These are phyloP conservation scores for Thymelicus acteon DNA, from an alignment of 2,888 invertebrate genomes.

Conservation along the genomic window DNA sequence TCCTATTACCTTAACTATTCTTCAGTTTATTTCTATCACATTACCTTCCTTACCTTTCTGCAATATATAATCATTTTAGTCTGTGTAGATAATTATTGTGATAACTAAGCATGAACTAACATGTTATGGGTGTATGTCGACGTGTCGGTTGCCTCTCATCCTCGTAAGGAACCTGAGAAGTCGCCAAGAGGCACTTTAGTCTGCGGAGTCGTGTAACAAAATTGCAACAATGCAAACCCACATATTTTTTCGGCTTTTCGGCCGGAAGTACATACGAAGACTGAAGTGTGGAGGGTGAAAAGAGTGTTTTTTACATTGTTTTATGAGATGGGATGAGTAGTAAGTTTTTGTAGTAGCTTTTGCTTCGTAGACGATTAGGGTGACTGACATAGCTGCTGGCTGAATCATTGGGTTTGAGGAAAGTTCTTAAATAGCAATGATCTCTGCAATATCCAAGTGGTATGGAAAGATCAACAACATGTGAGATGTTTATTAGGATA, in stretches of 20 bases:
- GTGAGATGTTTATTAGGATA: too few relatives aligned
- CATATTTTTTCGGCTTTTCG: conserved; percentile 12
- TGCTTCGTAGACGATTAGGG: background rate
- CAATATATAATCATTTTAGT: too few relatives aligned
- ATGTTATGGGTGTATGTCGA: background rate
- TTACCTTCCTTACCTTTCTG: too few relatives aligned
- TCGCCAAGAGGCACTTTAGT: conserved; percentile 6
- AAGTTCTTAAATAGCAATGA: too few relatives aligned
- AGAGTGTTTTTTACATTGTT: background rate
- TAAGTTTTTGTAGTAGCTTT: background rate
- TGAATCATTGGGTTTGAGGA: too few relatives aligned
- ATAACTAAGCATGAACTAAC: background rate
- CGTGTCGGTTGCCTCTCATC: conserved; percentile 17
- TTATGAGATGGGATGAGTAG: too few relatives aligned
- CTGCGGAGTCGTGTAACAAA: conserved; percentile 4
- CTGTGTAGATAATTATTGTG: too few relatives aligned
- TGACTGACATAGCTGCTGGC: too few relatives aligned
- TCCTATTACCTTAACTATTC: too few relatives aligned
- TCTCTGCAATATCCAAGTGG: too few relatives aligned
- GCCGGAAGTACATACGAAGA: background rate
- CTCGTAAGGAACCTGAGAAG: background rate
- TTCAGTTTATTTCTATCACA: too few relatives aligned
- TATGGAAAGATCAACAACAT: too few relatives aligned
- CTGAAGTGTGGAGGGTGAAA: background rate
- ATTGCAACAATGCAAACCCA: conserved; percentile 21